phyloP scores from a whole-genome alignment of 2,113 vertebrate species.

The Neofelis nebulosa region DNA sequence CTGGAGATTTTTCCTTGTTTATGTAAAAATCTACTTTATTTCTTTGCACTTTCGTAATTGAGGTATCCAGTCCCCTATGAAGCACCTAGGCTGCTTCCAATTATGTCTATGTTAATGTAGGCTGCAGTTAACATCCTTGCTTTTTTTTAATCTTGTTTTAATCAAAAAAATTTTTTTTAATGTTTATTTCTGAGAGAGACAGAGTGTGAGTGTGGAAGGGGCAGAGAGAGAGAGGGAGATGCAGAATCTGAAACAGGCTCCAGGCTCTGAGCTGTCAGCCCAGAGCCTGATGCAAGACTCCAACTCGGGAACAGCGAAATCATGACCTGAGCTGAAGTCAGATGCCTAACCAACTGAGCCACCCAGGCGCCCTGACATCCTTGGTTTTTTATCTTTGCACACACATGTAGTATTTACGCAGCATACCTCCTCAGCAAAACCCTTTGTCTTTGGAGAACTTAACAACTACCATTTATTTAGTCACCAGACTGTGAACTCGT shows the following conservation, averaged over 20 bases:
- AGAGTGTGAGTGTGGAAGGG: too few species aligned
- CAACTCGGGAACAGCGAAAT: too few species aligned
- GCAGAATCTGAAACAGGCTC: too few species aligned
- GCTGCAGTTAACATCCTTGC: not conserved
- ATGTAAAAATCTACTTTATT: not conserved
- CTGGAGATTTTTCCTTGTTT: not conserved
- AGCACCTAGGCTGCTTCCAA: not conserved
- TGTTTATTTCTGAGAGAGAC: too few species aligned
- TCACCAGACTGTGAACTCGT: not conserved
- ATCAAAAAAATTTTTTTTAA: too few species aligned
- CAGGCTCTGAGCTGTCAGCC: too few species aligned
- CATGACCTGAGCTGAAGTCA: too few species aligned
- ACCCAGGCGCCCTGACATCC: too few species aligned
- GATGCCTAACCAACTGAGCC: too few species aligned
- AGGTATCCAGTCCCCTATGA: not conserved
- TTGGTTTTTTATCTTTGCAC: not conserved
- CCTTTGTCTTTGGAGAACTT: not conserved
- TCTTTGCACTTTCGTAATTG: not conserved
- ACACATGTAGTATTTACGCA: accelerated
- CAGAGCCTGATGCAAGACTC: too few species aligned
- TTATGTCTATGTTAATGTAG: not conserved
- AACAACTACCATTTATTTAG: not conserved
- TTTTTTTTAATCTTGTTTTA: too few species aligned
- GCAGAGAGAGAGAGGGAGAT: too few species aligned
- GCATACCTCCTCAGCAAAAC: not conserved